These are phyloP conservation scores for Acanthoscelides obtectus DNA, from an alignment of 2,888 invertebrate species.

Conservation along the genomic window DNA sequence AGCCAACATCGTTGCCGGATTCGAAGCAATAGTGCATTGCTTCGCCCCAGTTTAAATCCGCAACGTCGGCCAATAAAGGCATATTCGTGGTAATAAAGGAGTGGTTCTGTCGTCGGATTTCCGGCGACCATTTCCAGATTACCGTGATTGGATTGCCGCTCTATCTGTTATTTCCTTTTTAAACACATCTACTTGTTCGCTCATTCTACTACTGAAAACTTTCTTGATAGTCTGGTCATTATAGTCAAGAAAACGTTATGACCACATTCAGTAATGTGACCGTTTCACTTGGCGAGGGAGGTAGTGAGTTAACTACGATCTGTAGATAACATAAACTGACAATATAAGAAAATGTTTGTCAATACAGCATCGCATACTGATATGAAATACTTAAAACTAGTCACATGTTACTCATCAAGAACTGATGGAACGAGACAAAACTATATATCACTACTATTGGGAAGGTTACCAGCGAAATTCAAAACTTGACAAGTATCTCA, in stretches of 20 bases:
- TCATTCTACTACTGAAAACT: not conserved
- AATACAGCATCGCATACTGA: too few species aligned
- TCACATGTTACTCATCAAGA: too few species aligned
- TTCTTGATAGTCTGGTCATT: not conserved
- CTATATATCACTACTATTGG: too few species aligned
- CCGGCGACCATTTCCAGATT: conserved; percentile 27
- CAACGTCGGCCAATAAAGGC: not conserved
- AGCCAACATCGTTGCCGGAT: not conserved
- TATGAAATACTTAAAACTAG: too few species aligned
- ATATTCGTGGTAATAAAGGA: conserved; percentile 23
- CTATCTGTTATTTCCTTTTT: conserved; percentile 28
- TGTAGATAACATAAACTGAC: too few species aligned
- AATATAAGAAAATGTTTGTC: too few species aligned
- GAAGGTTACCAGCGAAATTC: too few species aligned
- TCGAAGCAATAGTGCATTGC: not conserved
- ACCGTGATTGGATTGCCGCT: conserved; percentile 31
- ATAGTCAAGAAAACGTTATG: not conserved
- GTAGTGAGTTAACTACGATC: too few species aligned
- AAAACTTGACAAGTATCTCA: too few species aligned
- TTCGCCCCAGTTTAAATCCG: not conserved
- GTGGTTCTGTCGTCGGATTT: conserved; percentile 25
- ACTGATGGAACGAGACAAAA: too few species aligned
- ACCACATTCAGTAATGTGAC: too few species aligned
- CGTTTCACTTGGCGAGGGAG: too few species aligned
- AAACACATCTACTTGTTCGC: not conserved